Percentiles rank a stretch among this genome's conserved stretches.
Evolutionary conservation across 2,888 invertebrate genomes (phyloP).

Genomic region (Aradus depressus): DNA sequence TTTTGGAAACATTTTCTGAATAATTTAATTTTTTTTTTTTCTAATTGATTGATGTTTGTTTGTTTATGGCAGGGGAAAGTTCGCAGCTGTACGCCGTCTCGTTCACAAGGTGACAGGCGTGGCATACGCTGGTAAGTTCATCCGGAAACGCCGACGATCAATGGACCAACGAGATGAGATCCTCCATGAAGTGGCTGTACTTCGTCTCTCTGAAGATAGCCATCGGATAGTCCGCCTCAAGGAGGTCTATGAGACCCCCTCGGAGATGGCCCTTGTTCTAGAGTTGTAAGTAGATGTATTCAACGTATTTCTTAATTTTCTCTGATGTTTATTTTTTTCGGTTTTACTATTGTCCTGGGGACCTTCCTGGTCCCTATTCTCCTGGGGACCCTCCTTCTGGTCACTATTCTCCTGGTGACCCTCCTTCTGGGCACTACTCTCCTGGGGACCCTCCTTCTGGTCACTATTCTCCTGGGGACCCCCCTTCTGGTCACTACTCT

Average conservation of each 20-base stretch:
- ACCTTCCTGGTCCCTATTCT: background rate
- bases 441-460: no score
- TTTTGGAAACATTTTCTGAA: no score
- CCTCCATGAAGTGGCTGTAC: constrained; percentile 84
- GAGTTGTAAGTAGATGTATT: constrained; percentile 60
- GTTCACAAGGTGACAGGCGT: constrained; percentile 74
- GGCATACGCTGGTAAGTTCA: constrained; percentile 92
- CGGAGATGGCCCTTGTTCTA: constrained; percentile 70
- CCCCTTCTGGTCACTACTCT: no score
- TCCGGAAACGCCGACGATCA: constrained; percentile 79
- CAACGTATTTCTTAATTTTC: background rate
- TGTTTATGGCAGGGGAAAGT: constrained; percentile 76
- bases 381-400: background rate
- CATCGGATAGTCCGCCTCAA: constrained; percentile 79
- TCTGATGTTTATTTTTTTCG: background rate
- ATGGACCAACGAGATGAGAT: constrained; percentile 78
- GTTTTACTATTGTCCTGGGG: background rate
- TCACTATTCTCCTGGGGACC: no score
- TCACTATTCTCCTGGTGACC: background rate
- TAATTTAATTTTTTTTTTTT: constrained; percentile 2
- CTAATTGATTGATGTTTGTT: constrained; percentile 22
- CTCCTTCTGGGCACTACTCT: no score
- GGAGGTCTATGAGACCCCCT: constrained; percentile 56
- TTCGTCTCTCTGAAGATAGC: constrained; percentile 71
- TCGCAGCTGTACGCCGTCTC: constrained; percentile 87